Percentiles rank a stretch among this genome's conserved stretches.
Conservation (phyloP, 2,888 invertebrate species). For the Idaea aversata region DNA sequence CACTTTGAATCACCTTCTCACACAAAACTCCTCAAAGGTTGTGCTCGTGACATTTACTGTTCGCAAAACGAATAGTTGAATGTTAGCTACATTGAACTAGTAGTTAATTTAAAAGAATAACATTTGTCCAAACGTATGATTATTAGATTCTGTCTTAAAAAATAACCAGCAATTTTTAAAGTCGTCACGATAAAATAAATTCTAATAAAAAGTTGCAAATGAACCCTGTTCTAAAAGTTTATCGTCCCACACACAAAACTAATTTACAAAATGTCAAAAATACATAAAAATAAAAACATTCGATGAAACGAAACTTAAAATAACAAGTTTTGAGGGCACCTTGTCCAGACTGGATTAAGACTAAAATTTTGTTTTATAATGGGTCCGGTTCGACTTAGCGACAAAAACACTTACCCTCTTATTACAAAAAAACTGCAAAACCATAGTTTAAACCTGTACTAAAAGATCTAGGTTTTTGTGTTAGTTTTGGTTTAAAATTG, state of each 20-base stretch:
- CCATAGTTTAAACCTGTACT: too few species aligned
- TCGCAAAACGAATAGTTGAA: too few species aligned
- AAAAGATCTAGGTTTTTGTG: too few species aligned
- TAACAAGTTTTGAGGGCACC: constrained; percentile 22
- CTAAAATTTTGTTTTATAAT: constrained; percentile 18
- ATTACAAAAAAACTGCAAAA: too few species aligned
- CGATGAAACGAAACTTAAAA: background rate
- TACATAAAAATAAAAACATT: constrained; percentile 1
- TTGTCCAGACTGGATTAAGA: constrained; percentile 15
- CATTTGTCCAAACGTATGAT: too few species aligned
- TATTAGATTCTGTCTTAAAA: background rate
- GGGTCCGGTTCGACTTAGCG: constrained; percentile 23
- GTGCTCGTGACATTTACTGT: too few species aligned
- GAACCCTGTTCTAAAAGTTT: background rate
- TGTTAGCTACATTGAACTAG: too few species aligned
- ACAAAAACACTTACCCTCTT: constrained; percentile 12
- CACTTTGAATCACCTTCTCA: too few species aligned
- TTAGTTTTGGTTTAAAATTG: too few species aligned
- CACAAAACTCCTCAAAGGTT: too few species aligned
- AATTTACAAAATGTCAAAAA: background rate
- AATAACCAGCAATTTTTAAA: background rate
- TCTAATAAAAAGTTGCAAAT: background rate
- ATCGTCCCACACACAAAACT: background rate
- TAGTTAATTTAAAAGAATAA: too few species aligned
- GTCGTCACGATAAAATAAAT: background rate